Evolutionary conservation across 1,140 invertebrate species (phyloP).

Genomic region (Procambarus clarkii): DNA sequence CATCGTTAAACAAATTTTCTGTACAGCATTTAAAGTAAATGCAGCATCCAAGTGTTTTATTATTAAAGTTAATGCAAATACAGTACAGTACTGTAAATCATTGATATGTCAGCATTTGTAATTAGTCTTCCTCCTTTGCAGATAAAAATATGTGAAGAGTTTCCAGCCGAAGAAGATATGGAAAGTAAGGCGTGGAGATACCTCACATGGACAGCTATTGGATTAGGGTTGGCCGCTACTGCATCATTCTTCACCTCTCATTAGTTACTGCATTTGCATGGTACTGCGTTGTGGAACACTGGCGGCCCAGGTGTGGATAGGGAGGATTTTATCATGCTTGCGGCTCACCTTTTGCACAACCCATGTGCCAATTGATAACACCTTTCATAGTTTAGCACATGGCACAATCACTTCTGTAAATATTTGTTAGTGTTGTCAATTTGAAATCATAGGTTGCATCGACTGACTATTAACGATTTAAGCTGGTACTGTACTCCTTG

Average conservation of each 20-base stretch:
- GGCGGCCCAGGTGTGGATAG: neutral
- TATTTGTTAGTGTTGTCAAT: too few relatives aligned
- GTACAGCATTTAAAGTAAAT: too few relatives aligned
- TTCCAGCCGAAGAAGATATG: constrained; percentile 79
- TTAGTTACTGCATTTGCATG: neutral
- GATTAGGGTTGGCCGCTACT: constrained; percentile 78
- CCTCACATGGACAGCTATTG: constrained; percentile 79
- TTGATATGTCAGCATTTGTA: neutral
- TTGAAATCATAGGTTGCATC: neutral
- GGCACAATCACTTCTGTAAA: neutral
- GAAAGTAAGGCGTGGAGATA: constrained; percentile 80
- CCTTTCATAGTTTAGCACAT: neutral
- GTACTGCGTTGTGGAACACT: neutral
- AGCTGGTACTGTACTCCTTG: neutral
- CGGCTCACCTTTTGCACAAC: neutral
- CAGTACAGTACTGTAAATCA: neutral
- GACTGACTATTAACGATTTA: neutral
- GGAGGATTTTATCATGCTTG: neutral
- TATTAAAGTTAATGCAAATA: too few relatives aligned
- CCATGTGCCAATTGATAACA: neutral
- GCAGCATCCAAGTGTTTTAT: too few relatives aligned
- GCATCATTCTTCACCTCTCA: constrained; percentile 75
- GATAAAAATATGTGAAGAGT: constrained; percentile 80
- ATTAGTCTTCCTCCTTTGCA: constrained; percentile 72
- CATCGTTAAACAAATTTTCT: too few relatives aligned